Conservation (phyloP, 2,797 vertebrate species). For the Acanthornis magna region DNA sequence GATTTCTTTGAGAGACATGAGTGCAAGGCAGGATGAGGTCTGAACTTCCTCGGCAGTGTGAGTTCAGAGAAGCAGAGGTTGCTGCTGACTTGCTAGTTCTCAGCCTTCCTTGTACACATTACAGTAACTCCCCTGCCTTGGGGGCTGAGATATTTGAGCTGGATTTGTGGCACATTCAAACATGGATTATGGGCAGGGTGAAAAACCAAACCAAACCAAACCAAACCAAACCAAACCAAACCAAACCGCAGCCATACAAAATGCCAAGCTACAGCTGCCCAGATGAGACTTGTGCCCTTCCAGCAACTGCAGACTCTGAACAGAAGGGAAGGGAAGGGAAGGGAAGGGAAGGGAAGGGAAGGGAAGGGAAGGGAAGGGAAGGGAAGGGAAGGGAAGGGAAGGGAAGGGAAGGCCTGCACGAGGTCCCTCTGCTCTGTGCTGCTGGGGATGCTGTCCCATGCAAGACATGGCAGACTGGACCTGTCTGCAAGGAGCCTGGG, state of each 20-base stretch:
- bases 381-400: no score
- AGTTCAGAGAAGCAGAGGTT: not conserved
- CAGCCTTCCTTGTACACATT: not conserved
- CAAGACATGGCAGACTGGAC: not conserved
- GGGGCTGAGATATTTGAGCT: not conserved
- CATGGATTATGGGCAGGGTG: not conserved
- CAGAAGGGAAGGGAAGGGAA: not conserved
- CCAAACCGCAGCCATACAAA: not conserved
- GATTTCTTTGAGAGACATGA: not conserved
- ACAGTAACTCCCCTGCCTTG: not conserved
- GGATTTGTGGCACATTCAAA: not conserved
- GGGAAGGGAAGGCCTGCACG: rapidly evolving
- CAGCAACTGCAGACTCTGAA: not conserved
- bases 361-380: no score
- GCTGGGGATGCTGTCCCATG: not conserved
- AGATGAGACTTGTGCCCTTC: not conserved
- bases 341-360: no score
- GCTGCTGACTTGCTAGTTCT: not conserved
- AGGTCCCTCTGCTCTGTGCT: not conserved
- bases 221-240: not conserved
- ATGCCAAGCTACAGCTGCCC: rapidly evolving
- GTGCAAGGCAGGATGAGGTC: not conserved
- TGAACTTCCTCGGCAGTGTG: not conserved
- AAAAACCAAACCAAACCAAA: not conserved
- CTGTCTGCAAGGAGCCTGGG: rapidly evolving